These are phyloP conservation scores for Carabus problematicus DNA, from an alignment of 2,888 invertebrate species.

Conservation along the genomic window DNA sequence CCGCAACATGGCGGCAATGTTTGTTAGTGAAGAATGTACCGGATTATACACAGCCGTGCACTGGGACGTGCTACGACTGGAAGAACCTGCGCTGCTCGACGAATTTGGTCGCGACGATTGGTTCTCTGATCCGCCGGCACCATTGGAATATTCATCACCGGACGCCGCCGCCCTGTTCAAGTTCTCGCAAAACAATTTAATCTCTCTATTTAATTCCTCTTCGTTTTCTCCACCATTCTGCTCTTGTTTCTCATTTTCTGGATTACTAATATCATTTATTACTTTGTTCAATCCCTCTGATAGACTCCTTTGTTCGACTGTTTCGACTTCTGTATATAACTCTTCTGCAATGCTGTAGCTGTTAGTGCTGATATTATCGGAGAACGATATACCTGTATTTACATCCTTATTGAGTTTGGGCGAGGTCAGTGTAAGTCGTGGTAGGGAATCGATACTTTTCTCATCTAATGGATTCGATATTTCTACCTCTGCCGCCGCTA, in stretches of 20 bases:
- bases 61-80: constrained; percentile 65
- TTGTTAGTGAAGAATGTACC: constrained; percentile 66
- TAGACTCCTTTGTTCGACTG: constrained; percentile 2
- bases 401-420: neutral
- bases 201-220: constrained; percentile 41
- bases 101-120: constrained; percentile 44
- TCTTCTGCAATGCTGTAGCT: constrained; percentile 7
- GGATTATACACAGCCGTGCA: constrained; percentile 76
- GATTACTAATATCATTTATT: constrained; percentile 13
- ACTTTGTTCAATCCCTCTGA: neutral
- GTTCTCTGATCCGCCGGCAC: neutral
- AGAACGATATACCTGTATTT: no score
- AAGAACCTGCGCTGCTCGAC: constrained; percentile 55
- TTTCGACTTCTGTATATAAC: neutral
- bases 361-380: neutral
- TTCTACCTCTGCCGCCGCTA: neutral
- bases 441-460: constrained; percentile 33
- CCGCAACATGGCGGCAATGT: constrained; percentile 64
- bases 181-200: constrained; percentile 21
- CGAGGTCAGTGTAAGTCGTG: constrained; percentile 4
- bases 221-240: constrained; percentile 15
- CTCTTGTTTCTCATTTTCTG: no score
- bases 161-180: constrained; percentile 9
- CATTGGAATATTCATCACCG: constrained; percentile 21
- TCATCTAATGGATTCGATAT: constrained; percentile 12